Evolutionary conservation across 1,140 invertebrate species (phyloP).

Genomic region (Penaeus vannamei): DNA sequence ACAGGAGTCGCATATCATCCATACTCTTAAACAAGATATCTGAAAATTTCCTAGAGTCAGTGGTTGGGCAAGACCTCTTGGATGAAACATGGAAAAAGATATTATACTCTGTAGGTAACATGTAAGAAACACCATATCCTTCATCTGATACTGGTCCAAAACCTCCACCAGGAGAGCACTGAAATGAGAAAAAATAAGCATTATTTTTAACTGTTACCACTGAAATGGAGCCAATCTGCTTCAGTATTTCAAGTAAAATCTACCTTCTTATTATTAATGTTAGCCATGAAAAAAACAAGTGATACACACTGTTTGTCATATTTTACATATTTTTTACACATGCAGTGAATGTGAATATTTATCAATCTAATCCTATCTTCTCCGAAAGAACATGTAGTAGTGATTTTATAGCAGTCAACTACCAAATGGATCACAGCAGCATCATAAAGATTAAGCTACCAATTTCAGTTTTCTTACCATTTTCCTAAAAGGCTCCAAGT

Average conservation of each 20-base stretch:
- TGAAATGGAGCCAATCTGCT: no score
- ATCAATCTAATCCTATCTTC: no score
- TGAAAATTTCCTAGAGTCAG: constrained; percentile 72
- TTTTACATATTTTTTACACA: no score
- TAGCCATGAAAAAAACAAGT: no score
- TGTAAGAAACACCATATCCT: constrained; percentile 76
- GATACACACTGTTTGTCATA: no score
- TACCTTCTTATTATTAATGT: no score
- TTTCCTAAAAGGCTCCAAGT: constrained; percentile 71
- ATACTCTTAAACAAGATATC: constrained; percentile 72
- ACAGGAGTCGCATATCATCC: constrained; percentile 72
- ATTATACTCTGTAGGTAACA: constrained; percentile 74
- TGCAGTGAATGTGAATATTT: no score
- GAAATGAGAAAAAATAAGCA: constrained; percentile 25
- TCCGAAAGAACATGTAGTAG: no score
- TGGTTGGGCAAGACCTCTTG: constrained; percentile 72
- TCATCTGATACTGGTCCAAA: constrained; percentile 76
- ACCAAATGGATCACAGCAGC: not conserved
- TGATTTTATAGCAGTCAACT: no score
- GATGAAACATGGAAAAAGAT: constrained; percentile 76
- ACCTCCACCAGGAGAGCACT: constrained; percentile 74
- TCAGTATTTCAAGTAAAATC: no score
- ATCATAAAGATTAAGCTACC: not conserved
- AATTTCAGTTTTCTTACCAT: constrained; percentile 69
- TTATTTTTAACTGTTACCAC: no score